Conservation (phyloP, 2,113 vertebrate genomes). For the Plecturocebus donacophilus region DNA sequence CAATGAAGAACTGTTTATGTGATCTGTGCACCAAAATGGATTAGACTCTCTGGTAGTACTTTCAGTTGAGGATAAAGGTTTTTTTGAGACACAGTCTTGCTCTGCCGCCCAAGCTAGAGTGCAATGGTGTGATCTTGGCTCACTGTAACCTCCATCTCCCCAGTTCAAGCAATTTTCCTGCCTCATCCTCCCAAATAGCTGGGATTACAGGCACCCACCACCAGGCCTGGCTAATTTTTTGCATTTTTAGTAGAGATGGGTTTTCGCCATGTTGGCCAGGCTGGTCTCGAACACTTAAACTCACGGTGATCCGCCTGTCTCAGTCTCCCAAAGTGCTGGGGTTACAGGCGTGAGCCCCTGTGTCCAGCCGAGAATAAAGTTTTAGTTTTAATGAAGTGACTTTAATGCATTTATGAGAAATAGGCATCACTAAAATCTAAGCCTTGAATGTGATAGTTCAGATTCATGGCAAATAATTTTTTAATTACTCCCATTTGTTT, state of each 20-base stretch:
- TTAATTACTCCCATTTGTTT: neutral
- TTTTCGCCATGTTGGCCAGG: neutral
- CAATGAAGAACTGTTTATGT: slow-evolving; percentile 14
- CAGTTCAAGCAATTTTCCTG: neutral
- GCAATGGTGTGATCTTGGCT: neutral
- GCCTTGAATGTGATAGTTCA: neutral
- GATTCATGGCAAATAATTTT: neutral
- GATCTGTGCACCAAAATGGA: neutral
- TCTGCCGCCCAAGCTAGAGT: neutral
- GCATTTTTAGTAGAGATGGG: neutral
- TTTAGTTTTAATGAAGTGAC: neutral
- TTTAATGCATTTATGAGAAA: neutral
- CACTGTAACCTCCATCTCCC: neutral
- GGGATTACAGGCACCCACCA: neutral
- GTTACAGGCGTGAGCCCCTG: neutral
- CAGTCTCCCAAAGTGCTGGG: neutral
- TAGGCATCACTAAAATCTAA: neutral
- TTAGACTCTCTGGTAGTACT: neutral
- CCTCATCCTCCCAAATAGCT: neutral
- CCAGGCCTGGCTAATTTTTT: neutral
- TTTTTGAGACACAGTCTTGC: neutral
- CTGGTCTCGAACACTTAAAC: neutral
- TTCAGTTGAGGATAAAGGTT: neutral
- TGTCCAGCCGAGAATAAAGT: neutral
- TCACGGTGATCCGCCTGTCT: neutral